These are phyloP conservation scores for Odontophorus gujanensis DNA, from an alignment of 2,113 vertebrate genomes.

Conservation along the genomic window DNA sequence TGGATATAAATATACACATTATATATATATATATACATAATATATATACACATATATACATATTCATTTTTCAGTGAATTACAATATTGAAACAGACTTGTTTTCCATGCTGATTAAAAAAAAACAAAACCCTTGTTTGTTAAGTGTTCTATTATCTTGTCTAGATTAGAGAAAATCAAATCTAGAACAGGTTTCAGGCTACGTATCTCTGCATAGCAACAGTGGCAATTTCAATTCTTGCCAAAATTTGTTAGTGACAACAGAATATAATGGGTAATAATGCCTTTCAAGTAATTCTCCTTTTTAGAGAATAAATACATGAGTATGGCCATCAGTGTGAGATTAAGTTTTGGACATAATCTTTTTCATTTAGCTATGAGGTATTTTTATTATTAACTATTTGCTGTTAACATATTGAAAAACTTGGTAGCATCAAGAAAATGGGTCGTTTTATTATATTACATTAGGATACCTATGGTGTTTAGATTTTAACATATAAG, in stretches of 20 bases:
- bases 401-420: not conserved
- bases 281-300: not conserved
- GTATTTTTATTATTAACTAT: not conserved
- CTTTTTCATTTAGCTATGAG: not conserved
- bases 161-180: not conserved
- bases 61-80: not conserved
- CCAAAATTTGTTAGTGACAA: not conserved
- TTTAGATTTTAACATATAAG: not conserved
- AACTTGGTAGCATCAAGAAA: not conserved
- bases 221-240: not conserved
- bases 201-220: not conserved
- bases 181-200: not conserved
- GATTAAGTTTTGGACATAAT: not conserved
- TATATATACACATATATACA: too few relatives aligned
- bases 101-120: not conserved
- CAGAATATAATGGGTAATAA: not conserved
- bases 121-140: not conserved
- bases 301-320: not conserved
- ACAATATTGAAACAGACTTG: not conserved
- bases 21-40: too few relatives aligned
- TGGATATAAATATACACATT: too few relatives aligned
- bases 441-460: not conserved
- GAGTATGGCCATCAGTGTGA: not conserved
- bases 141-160: not conserved
- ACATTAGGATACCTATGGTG: not conserved